phyloP scores from a whole-genome alignment of 2,797 vertebrate genomes.

The Okamejei kenojei region DNA sequence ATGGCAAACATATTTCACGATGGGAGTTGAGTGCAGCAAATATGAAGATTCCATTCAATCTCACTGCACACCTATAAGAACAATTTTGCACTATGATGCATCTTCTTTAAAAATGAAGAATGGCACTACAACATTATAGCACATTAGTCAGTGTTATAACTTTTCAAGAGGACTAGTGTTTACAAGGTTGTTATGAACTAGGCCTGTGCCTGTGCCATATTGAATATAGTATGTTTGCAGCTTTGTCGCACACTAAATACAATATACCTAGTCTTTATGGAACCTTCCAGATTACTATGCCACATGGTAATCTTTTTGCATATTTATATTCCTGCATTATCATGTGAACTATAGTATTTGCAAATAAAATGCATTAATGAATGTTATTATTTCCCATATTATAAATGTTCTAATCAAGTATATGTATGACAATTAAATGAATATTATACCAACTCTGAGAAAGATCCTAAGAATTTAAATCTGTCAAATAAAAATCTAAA shows the following conservation, averaged over 20 bases:
- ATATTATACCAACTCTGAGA: background rate
- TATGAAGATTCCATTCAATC: background rate
- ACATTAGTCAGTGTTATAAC: background rate
- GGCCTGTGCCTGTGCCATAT: background rate
- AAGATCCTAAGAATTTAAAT: background rate
- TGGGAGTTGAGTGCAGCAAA: background rate
- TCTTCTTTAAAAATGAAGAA: background rate
- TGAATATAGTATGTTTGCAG: background rate
- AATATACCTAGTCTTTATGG: background rate
- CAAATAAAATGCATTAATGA: background rate
- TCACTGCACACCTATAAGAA: background rate
- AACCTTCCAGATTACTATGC: background rate
- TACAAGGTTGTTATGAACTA: background rate
- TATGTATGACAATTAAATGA: background rate
- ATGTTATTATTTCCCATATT: too few species aligned
- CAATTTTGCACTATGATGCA: background rate
- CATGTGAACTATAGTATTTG: slow-evolving; percentile 7
- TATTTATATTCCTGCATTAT: background rate
- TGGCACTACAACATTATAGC: background rate
- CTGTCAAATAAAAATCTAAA: slow-evolving; percentile 4
- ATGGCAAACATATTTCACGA: background rate
- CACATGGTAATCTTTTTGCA: background rate
- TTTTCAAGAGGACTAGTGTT: background rate
- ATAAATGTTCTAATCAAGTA: background rate
- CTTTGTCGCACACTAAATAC: background rate